Conservation (phyloP, 1,140 invertebrate genomes). For the Drosophila tani region DNA sequence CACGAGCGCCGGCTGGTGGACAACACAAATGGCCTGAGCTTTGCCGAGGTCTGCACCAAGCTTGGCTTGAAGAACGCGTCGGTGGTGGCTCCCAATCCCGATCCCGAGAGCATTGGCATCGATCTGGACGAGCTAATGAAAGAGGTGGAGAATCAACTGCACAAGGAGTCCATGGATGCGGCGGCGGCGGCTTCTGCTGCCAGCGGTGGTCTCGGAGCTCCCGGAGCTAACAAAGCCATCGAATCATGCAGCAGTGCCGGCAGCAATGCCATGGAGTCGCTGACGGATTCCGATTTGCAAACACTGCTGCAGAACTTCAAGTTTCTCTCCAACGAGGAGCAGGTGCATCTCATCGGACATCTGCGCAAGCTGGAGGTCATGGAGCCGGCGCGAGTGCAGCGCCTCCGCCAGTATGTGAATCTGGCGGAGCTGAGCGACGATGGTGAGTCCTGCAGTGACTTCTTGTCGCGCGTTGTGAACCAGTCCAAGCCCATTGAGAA, state of each 20-base stretch:
- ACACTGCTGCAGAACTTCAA: conserved; percentile 92
- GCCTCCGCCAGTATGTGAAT: conserved; percentile 89
- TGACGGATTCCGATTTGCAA: conserved; percentile 91
- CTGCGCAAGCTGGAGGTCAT: conserved; percentile 91
- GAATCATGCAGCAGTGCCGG: not conserved
- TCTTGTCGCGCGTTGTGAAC: conserved; percentile 51
- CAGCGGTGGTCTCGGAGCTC: no score
- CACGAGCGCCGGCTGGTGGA: conserved; percentile 25
- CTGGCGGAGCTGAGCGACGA: conserved; percentile 84
- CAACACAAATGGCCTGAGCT: conserved; percentile 26
- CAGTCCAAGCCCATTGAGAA: not conserved
- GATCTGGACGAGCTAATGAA: conserved; percentile 64
- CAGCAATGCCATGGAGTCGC: conserved; percentile 87
- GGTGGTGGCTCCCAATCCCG: not conserved
- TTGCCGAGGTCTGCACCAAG: conserved; percentile 32
- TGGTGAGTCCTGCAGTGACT: conserved; percentile 64
- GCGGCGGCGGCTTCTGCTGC: not conserved
- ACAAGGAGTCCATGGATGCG: conserved; percentile 33
- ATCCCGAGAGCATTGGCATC: conserved; percentile 30
- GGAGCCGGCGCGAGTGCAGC: conserved; percentile 90
- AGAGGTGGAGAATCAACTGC: conserved; percentile 65
- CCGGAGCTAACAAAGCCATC: not conserved
- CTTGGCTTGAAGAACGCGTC: conserved; percentile 34
- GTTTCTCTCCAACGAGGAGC: conserved; percentile 90
- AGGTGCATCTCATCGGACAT: conserved; percentile 91